Conservation (phyloP, 1,140 invertebrate species). For the Cylas formicarius region DNA sequence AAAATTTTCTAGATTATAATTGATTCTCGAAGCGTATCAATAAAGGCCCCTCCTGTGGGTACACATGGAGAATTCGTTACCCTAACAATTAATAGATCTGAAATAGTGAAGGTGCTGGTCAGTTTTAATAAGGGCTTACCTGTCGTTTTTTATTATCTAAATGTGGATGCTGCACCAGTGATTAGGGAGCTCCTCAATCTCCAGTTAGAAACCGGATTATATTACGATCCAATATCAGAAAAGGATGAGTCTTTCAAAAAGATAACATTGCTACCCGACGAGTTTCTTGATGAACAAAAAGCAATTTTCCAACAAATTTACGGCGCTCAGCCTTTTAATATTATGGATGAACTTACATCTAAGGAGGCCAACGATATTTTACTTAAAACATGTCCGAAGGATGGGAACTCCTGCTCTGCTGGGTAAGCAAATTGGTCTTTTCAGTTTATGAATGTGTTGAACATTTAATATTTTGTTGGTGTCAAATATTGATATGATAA, state of each 20-base stretch:
- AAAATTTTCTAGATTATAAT: slow-evolving; percentile 50
- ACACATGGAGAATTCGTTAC: slow-evolving; percentile 51
- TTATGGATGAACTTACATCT: slow-evolving; percentile 61
- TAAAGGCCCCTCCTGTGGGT: slow-evolving; percentile 58
- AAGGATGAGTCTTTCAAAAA: slow-evolving; percentile 48
- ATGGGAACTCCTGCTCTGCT: slow-evolving; percentile 12
- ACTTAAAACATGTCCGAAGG: slow-evolving; percentile 61
- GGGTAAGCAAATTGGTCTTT: slow-evolving; percentile 3
- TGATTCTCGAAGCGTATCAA: slow-evolving; percentile 56
- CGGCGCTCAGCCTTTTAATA: slow-evolving; percentile 36
- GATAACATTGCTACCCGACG: slow-evolving; percentile 70
- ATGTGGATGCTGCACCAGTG: slow-evolving; percentile 53
- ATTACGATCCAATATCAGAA: slow-evolving; percentile 49
- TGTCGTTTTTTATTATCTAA: slow-evolving; percentile 71
- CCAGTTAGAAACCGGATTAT: slow-evolving; percentile 53
- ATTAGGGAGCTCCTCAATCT: slow-evolving; percentile 64
- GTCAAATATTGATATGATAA: too few species aligned
- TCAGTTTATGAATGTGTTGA: too few species aligned
- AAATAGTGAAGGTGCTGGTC: slow-evolving; percentile 64
- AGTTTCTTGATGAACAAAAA: slow-evolving; percentile 58
- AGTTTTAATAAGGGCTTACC: slow-evolving; percentile 67
- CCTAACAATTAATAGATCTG: slow-evolving; percentile 54
- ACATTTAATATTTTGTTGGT: too few species aligned
- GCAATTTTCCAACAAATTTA: slow-evolving; percentile 59
- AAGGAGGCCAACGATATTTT: slow-evolving; percentile 77